Evolutionary conservation across 2,888 invertebrate genomes (phyloP).

Genomic region (Dugesia japonica): DNA sequence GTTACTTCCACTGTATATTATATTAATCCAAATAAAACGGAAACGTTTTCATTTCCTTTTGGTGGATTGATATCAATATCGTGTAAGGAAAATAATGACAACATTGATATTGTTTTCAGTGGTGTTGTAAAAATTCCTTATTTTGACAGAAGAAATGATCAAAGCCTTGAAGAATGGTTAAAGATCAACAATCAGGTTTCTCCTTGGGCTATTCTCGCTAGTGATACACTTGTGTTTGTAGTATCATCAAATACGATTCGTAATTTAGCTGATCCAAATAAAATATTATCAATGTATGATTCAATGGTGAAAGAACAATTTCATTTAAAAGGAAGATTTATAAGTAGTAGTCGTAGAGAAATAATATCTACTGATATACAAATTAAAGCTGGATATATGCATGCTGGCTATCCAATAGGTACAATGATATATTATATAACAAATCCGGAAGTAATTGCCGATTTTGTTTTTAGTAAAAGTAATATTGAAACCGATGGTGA

Average conservation of each 20-base stretch:
- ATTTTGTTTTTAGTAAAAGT: not conserved
- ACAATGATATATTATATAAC: not conserved
- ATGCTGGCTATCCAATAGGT: slow-evolving; percentile 38
- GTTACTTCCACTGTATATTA: not conserved
- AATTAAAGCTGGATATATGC: slow-evolving; percentile 37
- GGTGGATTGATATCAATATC: not conserved
- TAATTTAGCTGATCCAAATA: not conserved
- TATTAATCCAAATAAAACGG: not conserved
- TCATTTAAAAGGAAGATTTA: slow-evolving; percentile 27
- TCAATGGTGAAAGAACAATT: not conserved
- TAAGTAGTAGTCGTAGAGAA: slow-evolving; percentile 24
- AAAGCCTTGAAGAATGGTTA: not conserved
- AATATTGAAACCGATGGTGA: slow-evolving; percentile 33
- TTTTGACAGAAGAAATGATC: not conserved
- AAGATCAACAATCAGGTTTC: not conserved
- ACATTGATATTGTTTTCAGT: not conserved
- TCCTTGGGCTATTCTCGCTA: not conserved
- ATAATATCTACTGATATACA: slow-evolving; percentile 30
- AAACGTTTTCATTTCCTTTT: not conserved
- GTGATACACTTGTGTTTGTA: not conserved
- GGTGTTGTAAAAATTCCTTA: not conserved
- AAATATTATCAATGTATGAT: not conserved
- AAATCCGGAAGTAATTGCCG: not conserved
- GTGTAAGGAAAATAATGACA: not conserved
- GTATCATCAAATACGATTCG: slow-evolving; percentile 12